Conservation (phyloP, 2,113 vertebrate species). For the Percina caprodes region DNA sequence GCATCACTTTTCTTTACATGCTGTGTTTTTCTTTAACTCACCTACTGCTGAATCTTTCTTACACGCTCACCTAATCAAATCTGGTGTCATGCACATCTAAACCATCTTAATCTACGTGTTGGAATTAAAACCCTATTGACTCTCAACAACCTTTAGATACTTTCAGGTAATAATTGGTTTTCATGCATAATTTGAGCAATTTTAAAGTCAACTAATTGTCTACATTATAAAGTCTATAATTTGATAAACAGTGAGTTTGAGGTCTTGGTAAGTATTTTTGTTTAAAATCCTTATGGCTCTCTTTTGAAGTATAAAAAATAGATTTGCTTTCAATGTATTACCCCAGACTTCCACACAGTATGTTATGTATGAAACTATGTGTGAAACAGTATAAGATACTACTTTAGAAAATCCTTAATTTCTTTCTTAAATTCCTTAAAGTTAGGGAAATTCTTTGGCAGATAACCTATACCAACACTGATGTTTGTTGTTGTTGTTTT, state of each 20-base stretch:
- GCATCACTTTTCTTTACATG: not conserved
- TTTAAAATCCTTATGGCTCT: no score
- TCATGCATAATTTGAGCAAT: not conserved
- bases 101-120: not conserved
- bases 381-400: no score
- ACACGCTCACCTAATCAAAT: not conserved
- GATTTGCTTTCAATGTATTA: not conserved
- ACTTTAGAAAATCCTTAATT: no score
- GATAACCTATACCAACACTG: no score
- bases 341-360: no score
- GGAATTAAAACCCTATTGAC: not conserved
- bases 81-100: not conserved
- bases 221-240: not conserved
- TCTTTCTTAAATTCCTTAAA: no score
- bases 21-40: not conserved
- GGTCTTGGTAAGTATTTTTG: no score
- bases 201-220: not conserved
- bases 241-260: not conserved
- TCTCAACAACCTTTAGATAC: not conserved
- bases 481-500: no score
- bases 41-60: not conserved
- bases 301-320: not conserved
- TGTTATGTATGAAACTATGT: no score
- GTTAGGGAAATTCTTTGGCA: no score
- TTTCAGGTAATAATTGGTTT: not conserved